phyloP scores from a whole-genome alignment of 2,888 invertebrate species.

The Leptinotarsa juncta region DNA sequence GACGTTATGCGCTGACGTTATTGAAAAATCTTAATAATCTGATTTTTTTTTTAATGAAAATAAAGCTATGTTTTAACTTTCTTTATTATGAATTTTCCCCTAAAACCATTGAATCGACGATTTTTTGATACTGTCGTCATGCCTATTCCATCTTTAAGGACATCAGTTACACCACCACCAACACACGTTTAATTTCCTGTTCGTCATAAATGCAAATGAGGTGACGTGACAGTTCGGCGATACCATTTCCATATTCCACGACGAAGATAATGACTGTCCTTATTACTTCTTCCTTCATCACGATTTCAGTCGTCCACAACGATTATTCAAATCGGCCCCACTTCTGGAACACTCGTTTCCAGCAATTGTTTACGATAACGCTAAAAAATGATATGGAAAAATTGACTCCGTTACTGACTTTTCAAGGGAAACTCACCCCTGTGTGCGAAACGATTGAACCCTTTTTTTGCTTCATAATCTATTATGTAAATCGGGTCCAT shows the following conservation, averaged over 20 bases:
- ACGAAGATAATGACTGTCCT: slow-evolving; percentile 46
- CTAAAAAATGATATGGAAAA: slow-evolving; percentile 20
- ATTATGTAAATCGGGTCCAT: slow-evolving; percentile 54
- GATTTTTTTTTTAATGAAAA: no score
- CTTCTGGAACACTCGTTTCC: slow-evolving; percentile 16
- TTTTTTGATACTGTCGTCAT: no score
- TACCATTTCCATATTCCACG: slow-evolving; percentile 47
- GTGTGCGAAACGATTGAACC: slow-evolving; percentile 30
- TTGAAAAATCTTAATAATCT: no score
- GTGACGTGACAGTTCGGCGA: slow-evolving; percentile 43
- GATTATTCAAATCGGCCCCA: slow-evolving; percentile 34
- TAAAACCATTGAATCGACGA: neutral
- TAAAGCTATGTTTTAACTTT: no score
- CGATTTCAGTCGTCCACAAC: slow-evolving; percentile 23
- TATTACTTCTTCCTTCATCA: slow-evolving; percentile 31
- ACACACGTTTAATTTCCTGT: slow-evolving; percentile 48
- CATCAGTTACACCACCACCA: slow-evolving; percentile 19
- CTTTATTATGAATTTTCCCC: neutral
- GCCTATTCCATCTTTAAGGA: neutral
- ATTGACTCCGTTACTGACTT: slow-evolving; percentile 24
- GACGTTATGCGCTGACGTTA: no score
- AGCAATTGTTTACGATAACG: slow-evolving; percentile 12
- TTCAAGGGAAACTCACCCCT: slow-evolving; percentile 39
- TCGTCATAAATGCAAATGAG: slow-evolving; percentile 45
- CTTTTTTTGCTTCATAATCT: slow-evolving; percentile 45